A percentile compares a stretch with the other conserved stretches of the same genome.
These are phyloP conservation scores for Poeciliopsis turneri DNA, from an alignment of 2,797 vertebrate genomes.

Conservation along the genomic window DNA sequence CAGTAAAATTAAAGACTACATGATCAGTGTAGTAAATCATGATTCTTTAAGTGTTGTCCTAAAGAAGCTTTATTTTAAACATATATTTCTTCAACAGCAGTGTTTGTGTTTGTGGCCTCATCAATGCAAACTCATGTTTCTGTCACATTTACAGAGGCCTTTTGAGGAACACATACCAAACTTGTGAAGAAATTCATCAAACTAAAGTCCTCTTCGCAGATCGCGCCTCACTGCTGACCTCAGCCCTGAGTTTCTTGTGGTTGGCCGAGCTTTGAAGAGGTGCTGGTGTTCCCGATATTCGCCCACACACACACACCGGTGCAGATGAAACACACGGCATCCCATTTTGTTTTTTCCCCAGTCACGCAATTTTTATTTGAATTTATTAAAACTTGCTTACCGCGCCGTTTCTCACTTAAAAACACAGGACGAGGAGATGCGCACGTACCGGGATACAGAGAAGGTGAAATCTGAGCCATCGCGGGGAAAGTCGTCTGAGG, in stretches of 20 bases:
- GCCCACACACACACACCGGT: neutral
- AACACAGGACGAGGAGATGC: neutral
- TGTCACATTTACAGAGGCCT: neutral
- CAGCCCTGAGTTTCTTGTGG: neutral
- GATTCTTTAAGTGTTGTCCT: too few relatives aligned
- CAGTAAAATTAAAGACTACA: too few relatives aligned
- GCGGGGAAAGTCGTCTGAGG: neutral
- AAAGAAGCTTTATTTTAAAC: too few relatives aligned
- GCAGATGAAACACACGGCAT: neutral
- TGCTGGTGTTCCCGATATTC: neutral
- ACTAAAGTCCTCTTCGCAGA: neutral
- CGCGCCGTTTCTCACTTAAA: neutral
- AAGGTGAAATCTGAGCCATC: neutral
- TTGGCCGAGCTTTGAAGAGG: neutral
- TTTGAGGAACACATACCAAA: neutral
- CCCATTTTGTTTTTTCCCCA: neutral
- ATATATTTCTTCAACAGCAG: too few relatives aligned
- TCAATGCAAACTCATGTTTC: too few relatives aligned
- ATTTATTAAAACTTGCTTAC: neutral
- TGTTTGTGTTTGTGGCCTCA: too few relatives aligned
- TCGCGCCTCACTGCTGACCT: neutral
- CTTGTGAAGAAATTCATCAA: neutral
- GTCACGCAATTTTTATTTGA: neutral
- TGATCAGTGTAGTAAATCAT: too few relatives aligned
- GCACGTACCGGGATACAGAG: neutral